Percentiles rank a stretch among this genome's conserved stretches.
phyloP scores from a whole-genome alignment of 2,888 invertebrate species.

The Melitaea athalia region DNA sequence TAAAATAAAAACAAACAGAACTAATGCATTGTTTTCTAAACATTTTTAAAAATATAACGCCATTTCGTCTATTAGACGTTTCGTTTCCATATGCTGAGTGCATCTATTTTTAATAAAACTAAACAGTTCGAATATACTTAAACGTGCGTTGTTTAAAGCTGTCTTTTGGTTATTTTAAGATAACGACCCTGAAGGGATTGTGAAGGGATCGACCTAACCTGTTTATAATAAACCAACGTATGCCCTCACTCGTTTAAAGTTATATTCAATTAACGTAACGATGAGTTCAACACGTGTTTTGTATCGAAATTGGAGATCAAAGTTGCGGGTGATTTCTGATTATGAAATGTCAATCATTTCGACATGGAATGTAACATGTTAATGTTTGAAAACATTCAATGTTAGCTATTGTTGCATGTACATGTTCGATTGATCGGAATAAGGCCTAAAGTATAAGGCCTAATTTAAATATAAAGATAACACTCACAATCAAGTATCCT shows the following conservation, averaged over 20 bases:
- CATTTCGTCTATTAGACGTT: conserved; percentile 32
- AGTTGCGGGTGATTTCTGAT: background rate
- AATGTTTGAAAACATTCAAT: background rate
- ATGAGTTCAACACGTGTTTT: conserved; percentile 25
- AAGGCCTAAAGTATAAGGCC: no score
- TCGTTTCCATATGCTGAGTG: conserved; percentile 56
- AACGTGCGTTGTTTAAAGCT: conserved; percentile 57
- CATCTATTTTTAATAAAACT: conserved; percentile 70
- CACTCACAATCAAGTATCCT: no score
- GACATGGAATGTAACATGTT: background rate
- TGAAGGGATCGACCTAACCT: conserved; percentile 53
- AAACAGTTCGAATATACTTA: conserved; percentile 66
- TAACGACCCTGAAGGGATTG: conserved; percentile 49
- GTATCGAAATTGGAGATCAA: conserved; percentile 2
- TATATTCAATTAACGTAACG: conserved; percentile 24
- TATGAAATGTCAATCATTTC: background rate
- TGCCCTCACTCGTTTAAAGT: conserved; percentile 33
- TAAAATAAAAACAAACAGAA: conserved; percentile 22
- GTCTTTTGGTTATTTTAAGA: conserved; percentile 69
- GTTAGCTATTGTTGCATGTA: no score
- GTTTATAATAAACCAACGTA: conserved; percentile 44
- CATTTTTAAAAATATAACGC: conserved; percentile 51
- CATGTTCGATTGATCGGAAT: no score
- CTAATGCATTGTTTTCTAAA: conserved; percentile 76
- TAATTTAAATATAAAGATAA: no score